phyloP scores from a whole-genome alignment of 2,113 vertebrate genomes.

The Sclerurus mexicanus region DNA sequence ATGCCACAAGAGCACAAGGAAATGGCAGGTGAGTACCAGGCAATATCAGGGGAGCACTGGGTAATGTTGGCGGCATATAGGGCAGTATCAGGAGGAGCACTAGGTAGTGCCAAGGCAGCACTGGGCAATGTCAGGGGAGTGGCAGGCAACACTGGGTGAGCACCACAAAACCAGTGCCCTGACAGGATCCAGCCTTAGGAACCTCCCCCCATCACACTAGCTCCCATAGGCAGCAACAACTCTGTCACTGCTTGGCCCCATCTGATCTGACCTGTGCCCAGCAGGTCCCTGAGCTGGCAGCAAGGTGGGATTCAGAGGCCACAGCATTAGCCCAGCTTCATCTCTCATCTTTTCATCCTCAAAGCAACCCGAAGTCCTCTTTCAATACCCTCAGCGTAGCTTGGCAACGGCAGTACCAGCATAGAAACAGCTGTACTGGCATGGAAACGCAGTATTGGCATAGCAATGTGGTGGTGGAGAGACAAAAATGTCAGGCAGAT shows the following conservation, averaged over 20 bases:
- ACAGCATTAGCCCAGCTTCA: background rate
- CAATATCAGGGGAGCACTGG: accelerated
- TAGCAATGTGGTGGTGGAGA: background rate
- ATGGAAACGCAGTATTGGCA: background rate
- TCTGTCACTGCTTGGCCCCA: background rate
- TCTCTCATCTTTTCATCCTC: background rate
- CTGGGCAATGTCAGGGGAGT: background rate
- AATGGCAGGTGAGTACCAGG: background rate
- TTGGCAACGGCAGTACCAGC: slow-evolving; percentile 19
- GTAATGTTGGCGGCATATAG: background rate
- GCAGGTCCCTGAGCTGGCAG: background rate
- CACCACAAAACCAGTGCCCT: background rate
- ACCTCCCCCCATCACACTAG: background rate
- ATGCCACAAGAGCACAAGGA: background rate
- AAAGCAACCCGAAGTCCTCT: background rate
- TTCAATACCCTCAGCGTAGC: background rate
- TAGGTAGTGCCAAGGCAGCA: background rate
- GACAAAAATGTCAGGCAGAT: background rate
- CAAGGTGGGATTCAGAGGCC: background rate
- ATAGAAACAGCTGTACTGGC: slow-evolving; percentile 1
- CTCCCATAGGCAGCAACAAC: background rate
- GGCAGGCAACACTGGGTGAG: accelerated
- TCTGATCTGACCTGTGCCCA: accelerated
- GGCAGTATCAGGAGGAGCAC: background rate
- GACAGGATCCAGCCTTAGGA: background rate